Evolutionary conservation across 1,140 invertebrate species (phyloP), one percentile per base, ranked within the genome.

Genomic region (Ooceraea biroi): DNA sequence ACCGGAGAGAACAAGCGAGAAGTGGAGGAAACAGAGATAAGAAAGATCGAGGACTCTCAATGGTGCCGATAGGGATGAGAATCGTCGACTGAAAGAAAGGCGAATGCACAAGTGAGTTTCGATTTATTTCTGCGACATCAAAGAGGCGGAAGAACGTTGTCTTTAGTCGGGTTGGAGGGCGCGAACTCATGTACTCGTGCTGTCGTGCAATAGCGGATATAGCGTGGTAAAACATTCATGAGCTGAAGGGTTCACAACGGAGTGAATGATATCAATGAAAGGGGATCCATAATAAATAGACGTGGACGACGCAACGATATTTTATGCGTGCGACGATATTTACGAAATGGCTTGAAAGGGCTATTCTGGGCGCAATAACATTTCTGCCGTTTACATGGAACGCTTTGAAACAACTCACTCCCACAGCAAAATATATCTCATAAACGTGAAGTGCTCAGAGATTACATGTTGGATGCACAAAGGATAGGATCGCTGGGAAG

Each of bases 51-150:
- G 68, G 61, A 71, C 63, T 52, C 55, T 88, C 36, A 52, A 68
- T 3, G 60, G 66, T 73, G 52, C 41, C 63, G 72, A 60, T 50
- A 68, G 76, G 55, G 48, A 41, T 50, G 82, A 74, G 61, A 87
- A 88, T 84, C 72, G 72, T 50, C 74, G 85, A 73, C 55, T 88
- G 74, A 86, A 80, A 88, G 87, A 87, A 88, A 87, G 30, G 74
- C 55, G 68, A 57, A 55, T 63, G 66, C 52, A 84, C 63, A 74
- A 88, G 61, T 84, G 73, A 46, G 41, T 78, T 69, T 80, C 85
- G 72, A 87, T 87, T 76, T 84, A 87, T 88, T 77, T 76, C 41
- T 14, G 52, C 46, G 19, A 69, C 61, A 73, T 87, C 85, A 84
- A 84, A 87, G 86, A 25, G 27, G 52, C 36, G 71, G 61, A 60